Conservation (phyloP, 2,888 invertebrate genomes). For the Stegophylla sp. region DNA sequence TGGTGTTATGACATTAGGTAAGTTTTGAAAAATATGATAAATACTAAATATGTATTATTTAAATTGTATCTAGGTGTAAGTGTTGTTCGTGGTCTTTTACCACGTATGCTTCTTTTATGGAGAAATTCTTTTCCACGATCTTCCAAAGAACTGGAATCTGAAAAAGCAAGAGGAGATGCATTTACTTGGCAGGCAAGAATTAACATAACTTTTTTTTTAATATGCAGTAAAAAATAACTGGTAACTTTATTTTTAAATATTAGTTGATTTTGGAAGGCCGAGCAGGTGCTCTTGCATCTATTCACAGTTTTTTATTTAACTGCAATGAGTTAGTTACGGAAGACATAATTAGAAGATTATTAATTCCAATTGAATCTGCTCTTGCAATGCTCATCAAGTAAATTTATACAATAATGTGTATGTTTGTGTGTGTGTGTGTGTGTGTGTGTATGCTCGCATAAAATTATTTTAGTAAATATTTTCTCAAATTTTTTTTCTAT, state of each 20-base stretch:
- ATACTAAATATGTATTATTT: neutral
- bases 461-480: too few relatives aligned
- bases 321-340: conserved; percentile 91
- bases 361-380: conserved; percentile 93
- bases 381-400: conserved; percentile 93
- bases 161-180: conserved; percentile 93
- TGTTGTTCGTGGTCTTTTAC: conserved; percentile 89
- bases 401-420: conserved; percentile 63
- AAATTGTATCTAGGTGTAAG: conserved; percentile 73
- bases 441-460: too few relatives aligned
- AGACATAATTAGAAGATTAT: conserved; percentile 85
- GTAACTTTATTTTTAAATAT: conserved; percentile 1
- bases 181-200: conserved; percentile 92
- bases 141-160: conserved; percentile 94
- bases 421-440: too few relatives aligned
- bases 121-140: conserved; percentile 97
- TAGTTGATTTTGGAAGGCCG: conserved; percentile 92
- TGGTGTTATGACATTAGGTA: conserved; percentile 92
- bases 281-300: conserved; percentile 93
- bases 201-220: neutral
- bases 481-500: too few relatives aligned
- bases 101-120: conserved; percentile 93
- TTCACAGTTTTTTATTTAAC: conserved; percentile 90
- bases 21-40: conserved; percentile 49
- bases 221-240: neutral